These are phyloP conservation scores for Lithophane semibrunnea DNA, from an alignment of 2,888 invertebrate genomes.

Conservation along the genomic window DNA sequence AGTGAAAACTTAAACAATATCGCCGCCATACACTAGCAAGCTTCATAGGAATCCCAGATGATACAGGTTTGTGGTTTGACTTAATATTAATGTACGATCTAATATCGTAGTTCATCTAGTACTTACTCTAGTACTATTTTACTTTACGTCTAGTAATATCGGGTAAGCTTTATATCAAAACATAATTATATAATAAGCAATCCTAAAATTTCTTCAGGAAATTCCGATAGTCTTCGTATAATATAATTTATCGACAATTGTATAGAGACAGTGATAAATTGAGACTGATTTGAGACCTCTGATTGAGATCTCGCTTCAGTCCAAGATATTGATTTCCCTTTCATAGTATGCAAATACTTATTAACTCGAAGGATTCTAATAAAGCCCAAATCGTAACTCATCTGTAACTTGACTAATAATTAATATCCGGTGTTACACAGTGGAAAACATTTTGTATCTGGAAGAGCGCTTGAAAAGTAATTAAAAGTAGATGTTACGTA, in stretches of 20 bases:
- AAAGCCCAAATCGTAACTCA: constrained; percentile 22
- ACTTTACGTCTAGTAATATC: constrained; percentile 14
- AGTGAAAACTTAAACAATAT: constrained; percentile 14
- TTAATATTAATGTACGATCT: constrained; percentile 24
- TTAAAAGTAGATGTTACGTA: background rate
- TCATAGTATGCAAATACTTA: constrained; percentile 51
- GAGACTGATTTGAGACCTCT: constrained; percentile 31
- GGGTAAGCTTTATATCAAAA: background rate
- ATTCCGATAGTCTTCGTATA: background rate
- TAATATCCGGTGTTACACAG: constrained; percentile 15
- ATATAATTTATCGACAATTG: constrained; percentile 2
- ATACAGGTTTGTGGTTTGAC: constrained; percentile 13
- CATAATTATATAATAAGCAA: background rate
- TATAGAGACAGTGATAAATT: constrained; percentile 16
- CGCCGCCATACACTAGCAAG: background rate
- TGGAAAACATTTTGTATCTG: constrained; percentile 3
- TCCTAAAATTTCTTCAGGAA: background rate
- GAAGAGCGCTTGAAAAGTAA: background rate
- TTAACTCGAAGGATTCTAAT: constrained; percentile 36
- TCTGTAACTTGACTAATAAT: constrained; percentile 26
- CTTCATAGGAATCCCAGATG: constrained; percentile 1
- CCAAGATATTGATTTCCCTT: constrained; percentile 40
- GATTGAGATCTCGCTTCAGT: constrained; percentile 31
- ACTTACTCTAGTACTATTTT: background rate
- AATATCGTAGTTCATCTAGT: background rate